A percentile compares a stretch with the other conserved stretches of the same genome.
Evolutionary conservation across 2,797 vertebrate genomes (phyloP).

Genomic region (Merluccius polli): DNA sequence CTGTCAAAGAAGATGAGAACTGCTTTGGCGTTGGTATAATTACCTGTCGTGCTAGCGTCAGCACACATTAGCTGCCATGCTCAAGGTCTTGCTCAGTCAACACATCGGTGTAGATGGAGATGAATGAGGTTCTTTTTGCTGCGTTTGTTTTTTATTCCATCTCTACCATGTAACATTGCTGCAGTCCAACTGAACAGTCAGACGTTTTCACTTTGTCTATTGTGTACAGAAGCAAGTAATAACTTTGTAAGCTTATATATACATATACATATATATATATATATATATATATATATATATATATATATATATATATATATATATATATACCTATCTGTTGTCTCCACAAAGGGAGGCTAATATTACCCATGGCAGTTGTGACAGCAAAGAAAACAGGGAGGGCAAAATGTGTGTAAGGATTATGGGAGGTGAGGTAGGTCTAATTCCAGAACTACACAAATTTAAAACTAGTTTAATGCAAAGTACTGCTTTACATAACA

Average conservation of each 20-base stretch:
- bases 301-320: no score
- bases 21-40: slow-evolving; percentile 32
- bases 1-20: slow-evolving; percentile 49
- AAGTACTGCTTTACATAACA: neutral
- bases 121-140: slow-evolving; percentile 3
- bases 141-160: neutral
- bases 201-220: neutral
- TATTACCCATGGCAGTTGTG: neutral
- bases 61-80: slow-evolving; percentile 37
- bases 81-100: slow-evolving; percentile 26
- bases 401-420: neutral
- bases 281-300: no score
- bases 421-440: neutral
- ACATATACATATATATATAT: no score
- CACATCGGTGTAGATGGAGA: slow-evolving; percentile 30
- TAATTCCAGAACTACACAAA: neutral
- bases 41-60: slow-evolving; percentile 39
- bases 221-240: neutral
- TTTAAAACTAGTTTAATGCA: neutral
- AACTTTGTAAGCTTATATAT: neutral
- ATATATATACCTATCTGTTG: no score
- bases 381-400: no score
- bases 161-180: neutral
- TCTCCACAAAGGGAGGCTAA: neutral
- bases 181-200: neutral